Conservation (phyloP, 2,888 invertebrate genomes). For the Torymus tubicola region DNA sequence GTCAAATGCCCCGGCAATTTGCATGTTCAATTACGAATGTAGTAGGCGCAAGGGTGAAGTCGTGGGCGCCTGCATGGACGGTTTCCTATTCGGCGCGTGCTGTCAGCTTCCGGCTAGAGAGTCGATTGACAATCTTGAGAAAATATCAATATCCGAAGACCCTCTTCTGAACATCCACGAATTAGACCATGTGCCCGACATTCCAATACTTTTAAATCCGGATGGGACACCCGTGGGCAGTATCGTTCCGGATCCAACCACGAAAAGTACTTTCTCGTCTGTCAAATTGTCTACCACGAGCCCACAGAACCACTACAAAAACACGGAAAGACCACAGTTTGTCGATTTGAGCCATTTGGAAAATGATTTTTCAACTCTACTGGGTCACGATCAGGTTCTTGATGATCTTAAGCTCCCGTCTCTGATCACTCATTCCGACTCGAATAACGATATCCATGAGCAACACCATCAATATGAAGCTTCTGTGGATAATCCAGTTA, state of each 20-base stretch:
- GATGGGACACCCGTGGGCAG: slow-evolving; percentile 71
- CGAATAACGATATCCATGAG: slow-evolving; percentile 67
- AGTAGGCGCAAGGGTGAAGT: slow-evolving; percentile 87
- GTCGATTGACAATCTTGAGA: slow-evolving; percentile 62
- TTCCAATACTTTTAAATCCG: slow-evolving; percentile 72
- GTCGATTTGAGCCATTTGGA: slow-evolving; percentile 64
- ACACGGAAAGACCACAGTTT: slow-evolving; percentile 70
- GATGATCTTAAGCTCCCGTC: slow-evolving; percentile 70
- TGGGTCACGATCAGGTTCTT: slow-evolving; percentile 70
- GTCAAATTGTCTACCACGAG: slow-evolving; percentile 65
- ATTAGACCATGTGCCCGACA: slow-evolving; percentile 73
- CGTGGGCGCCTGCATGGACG: slow-evolving; percentile 94
- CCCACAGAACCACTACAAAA: slow-evolving; percentile 76
- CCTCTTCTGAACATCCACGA: slow-evolving; percentile 66
- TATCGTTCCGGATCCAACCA: slow-evolving; percentile 54
- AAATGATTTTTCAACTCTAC: slow-evolving; percentile 65
- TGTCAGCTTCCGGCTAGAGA: slow-evolving; percentile 84
- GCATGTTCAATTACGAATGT: slow-evolving; percentile 97
- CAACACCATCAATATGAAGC: slow-evolving; percentile 62
- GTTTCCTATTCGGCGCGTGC: slow-evolving; percentile 94
- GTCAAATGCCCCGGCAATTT: slow-evolving; percentile 82
- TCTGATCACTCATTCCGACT: slow-evolving; percentile 67
- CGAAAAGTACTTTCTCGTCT: slow-evolving; percentile 62
- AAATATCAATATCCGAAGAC: slow-evolving; percentile 59
- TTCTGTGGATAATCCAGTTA: slow-evolving; percentile 65